These are phyloP conservation scores for Galemys pyrenaicus DNA, from an alignment of 2,113 vertebrate species.

Conservation along the genomic window DNA sequence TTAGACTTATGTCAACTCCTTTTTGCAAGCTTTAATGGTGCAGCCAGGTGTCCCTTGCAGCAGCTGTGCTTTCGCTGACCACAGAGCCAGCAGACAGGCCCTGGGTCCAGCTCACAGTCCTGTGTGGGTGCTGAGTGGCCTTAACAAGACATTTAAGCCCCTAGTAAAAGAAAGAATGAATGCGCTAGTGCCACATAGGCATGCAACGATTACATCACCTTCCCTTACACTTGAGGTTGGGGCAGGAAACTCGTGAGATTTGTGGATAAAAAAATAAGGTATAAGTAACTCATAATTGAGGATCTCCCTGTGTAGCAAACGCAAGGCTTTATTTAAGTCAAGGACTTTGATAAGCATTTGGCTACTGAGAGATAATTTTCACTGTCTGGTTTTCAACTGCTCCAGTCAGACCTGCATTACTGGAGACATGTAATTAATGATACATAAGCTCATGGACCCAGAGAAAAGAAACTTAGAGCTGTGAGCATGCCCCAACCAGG, in stretches of 20 bases:
- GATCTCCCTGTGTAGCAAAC: neutral
- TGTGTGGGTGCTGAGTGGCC: neutral
- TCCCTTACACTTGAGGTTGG: neutral
- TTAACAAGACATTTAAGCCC: neutral
- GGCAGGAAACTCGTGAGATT: neutral
- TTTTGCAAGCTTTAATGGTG: neutral
- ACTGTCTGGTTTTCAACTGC: neutral
- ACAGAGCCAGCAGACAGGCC: neutral
- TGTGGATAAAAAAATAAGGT: neutral
- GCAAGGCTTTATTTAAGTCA: neutral
- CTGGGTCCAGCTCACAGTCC: neutral
- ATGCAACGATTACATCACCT: too few relatives aligned
- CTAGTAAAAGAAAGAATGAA: neutral
- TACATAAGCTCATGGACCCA: neutral
- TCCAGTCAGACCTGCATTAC: neutral
- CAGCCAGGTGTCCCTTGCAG: neutral
- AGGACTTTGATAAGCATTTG: neutral
- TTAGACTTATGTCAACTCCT: neutral
- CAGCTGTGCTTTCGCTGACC: neutral
- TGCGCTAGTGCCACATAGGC: neutral
- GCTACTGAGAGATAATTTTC: neutral
- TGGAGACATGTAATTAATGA: neutral
- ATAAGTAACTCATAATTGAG: neutral
- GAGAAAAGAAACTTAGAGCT: accelerated
- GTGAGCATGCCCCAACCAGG: accelerated